Evolutionary conservation across 2,888 invertebrate genomes (phyloP).

Genomic region (Drosophila maculinotata): DNA sequence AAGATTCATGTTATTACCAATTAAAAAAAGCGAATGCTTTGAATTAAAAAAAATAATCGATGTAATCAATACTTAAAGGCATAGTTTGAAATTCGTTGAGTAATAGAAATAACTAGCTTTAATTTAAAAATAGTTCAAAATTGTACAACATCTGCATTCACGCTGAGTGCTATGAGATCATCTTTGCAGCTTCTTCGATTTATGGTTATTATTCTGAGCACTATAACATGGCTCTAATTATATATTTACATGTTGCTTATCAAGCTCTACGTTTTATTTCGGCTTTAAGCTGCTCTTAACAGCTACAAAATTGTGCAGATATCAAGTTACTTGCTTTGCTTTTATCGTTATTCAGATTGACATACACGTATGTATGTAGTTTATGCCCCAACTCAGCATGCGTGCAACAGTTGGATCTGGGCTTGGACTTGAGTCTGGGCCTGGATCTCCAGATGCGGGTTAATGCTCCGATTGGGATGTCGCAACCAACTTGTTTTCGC

Average conservation of each 20-base stretch:
- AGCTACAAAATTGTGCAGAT: constrained; percentile 26
- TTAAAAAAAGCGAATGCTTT: no score
- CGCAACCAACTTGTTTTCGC: constrained; percentile 51
- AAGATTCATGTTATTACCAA: no score
- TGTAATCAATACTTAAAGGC: background rate
- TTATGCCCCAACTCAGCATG: constrained; percentile 6
- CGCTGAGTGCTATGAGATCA: constrained; percentile 12
- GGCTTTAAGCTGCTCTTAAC: constrained; percentile 4
- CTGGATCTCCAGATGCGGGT: constrained; percentile 44
- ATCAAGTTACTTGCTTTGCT: constrained; percentile 37
- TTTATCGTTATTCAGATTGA: constrained; percentile 29
- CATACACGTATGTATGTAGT: constrained; percentile 11
- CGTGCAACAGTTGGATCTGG: constrained; percentile 32
- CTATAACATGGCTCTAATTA: constrained; percentile 20
- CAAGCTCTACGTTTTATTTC: constrained; percentile 1
- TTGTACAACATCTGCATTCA: background rate
- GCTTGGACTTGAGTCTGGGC: constrained; percentile 9
- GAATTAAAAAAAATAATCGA: background rate
- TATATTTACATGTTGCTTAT: constrained; percentile 26
- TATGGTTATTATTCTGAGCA: background rate
- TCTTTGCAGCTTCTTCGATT: constrained; percentile 7
- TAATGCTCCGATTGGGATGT: constrained; percentile 59
- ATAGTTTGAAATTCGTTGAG: no score
- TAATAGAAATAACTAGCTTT: no score
- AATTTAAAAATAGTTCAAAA: no score